Base-by-base conservation (phyloP, 2,113 vertebrate genomes). In the Parus major region DNA sequence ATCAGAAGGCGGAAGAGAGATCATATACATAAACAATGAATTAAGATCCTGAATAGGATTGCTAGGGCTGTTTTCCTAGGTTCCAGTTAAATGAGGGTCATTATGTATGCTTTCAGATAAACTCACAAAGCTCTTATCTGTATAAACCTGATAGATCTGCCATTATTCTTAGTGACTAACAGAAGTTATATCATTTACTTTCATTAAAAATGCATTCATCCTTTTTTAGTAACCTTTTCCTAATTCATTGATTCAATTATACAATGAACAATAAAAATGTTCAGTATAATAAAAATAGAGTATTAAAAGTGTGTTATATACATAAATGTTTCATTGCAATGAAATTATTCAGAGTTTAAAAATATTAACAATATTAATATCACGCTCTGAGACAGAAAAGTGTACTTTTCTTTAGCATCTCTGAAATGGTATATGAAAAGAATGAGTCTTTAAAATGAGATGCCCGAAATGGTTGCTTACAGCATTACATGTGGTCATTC, bases 191-290 rank as follows among this genome's bases (percentile, higher is more conserved):
- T 89, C 79, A 97, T 80, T 86, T 69, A 33, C 29, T 92, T 94
- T 95, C 95, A 97, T 97, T 98, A 96, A 97, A 97, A 98, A 96
- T 92, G 36, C 82, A 97, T 97, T 80, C 82, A 91, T 92, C 69
- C 93, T 93, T 95, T 97, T 97, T 95, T 95, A 94, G 92, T 81
- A 93, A 95, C 63, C 90, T 89, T 71, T 93, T 88, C 91, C 92
- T 96, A 97, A 97, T 97, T 97, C 92, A 97, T 96, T 91, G 96
- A 95, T 92, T 96, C 82, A 92, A 94, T 97, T 95, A 97, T 82
- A 91, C 18, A 68, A 53, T 84, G 86, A 94, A 96, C 91, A 95
- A 87, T 95, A 95, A 96, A 95, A 92, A 88, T 88, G 90, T 95
- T 96, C 29, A 5, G 55, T 81, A 47, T 87, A 93, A 95, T 88